Base-by-base conservation (phyloP, 2,113 vertebrate genomes). In the Ranitomeya imitator region DNA sequence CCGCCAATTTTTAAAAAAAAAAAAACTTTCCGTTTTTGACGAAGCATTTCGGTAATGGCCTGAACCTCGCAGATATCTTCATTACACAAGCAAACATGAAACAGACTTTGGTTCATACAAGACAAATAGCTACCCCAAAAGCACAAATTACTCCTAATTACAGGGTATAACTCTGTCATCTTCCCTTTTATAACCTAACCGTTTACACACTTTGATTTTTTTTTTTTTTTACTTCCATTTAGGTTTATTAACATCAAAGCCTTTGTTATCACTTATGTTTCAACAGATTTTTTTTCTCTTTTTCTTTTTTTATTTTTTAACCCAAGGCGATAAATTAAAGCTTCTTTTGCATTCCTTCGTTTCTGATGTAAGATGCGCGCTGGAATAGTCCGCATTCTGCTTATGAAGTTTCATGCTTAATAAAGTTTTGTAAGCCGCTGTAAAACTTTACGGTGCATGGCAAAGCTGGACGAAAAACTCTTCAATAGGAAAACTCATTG, bases 181-280 rank as follows among this genome's bases (percentile, higher is more conserved):
- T 94, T 93, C 94, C 93, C 93, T 94, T 95, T 93, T 93, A 94
- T 93, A 94, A 95, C 93, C 91, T 89, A 92, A 92, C 90, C 90
- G 73, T 93, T 95, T 94, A 93, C 91, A 94, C 93, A 94, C 94
- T 95, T 95, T 95, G 94, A 95, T 95, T 95, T 94, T 76, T 76
- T 94, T 74, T 94, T 74, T 76, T 76, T 92, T 76, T 93, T 59
- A 95, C 94, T 95, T 96, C 94, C 94, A 96, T 94, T 94, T 95
- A 92, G 93, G 90, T 93, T 95, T 95, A 95, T 94, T 94, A 96
- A 95, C 94, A 96, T 95, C 94, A 96, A 96, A 96, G 94, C 93
- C 94, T 84, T 94, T 94, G 93, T 94, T 94, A 95, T 94, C 92
- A 92, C 91, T 94, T 93, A 93, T 94, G 90, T 94, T 94, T 92